phyloP scores from a whole-genome alignment of 2,797 vertebrate species.

The Onychomys torridus region DNA sequence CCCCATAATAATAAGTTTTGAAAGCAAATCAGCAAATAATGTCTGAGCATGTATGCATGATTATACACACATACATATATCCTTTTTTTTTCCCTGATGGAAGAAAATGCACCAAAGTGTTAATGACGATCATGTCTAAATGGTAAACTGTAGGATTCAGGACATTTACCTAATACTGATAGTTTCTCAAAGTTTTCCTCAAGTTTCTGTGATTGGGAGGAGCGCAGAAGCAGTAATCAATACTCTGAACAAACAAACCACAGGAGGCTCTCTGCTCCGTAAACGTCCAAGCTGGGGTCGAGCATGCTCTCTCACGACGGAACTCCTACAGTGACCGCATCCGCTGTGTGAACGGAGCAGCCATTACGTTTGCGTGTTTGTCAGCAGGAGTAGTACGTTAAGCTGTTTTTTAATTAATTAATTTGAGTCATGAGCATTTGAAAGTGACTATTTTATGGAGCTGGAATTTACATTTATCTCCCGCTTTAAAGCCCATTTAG shows the following conservation, averaged over 20 bases:
- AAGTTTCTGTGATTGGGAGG: conserved; percentile 25
- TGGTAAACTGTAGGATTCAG: neutral
- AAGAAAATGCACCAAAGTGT: neutral
- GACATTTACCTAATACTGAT: neutral
- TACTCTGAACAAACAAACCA: conserved; percentile 44
- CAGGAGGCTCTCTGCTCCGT: conserved; percentile 26
- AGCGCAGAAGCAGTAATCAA: neutral
- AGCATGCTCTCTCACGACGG: neutral
- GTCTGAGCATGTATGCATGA: rapidly evolving
- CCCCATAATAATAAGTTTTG: neutral
- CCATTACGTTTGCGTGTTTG: neutral
- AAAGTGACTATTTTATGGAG: conserved; percentile 76
- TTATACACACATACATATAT: rapidly evolving
- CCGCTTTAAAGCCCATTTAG: conserved; percentile 79
- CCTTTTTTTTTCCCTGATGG: neutral
- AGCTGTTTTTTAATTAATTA: conserved; percentile 73
- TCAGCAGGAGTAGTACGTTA: conserved; percentile 19
- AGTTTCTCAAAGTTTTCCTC: conserved; percentile 41
- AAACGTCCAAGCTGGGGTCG: neutral
- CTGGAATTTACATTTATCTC: conserved; percentile 79
- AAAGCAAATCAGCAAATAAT: conserved; percentile 3
- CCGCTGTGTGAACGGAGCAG: conserved; percentile 39
- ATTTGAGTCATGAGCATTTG: conserved; percentile 68
- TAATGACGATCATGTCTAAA: neutral
- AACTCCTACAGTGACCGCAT: conserved; percentile 21